Evolutionary conservation across 2,888 invertebrate species (phyloP).

Genomic region (Pollenia amentaria): DNA sequence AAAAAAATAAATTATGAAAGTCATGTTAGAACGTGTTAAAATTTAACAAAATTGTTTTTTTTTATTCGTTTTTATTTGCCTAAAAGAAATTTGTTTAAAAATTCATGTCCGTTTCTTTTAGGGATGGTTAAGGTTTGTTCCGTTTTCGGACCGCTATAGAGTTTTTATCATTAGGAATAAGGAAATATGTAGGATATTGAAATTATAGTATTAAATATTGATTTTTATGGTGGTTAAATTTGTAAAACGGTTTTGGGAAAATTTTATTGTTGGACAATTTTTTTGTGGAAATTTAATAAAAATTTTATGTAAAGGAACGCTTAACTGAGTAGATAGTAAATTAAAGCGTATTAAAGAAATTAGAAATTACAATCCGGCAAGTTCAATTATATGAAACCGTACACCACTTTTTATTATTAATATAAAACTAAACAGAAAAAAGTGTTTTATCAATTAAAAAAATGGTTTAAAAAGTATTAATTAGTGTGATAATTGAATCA

Average conservation of each 20-base stretch:
- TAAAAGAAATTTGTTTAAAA: conserved; percentile 18
- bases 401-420: too few relatives aligned
- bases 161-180: conserved; percentile 11
- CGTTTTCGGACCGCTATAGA: background rate
- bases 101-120: conserved; percentile 3
- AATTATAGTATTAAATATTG: conserved; percentile 50
- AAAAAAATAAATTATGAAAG: conserved; percentile 75
- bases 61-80: conserved; percentile 26
- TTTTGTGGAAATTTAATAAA: conserved; percentile 17
- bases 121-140: background rate
- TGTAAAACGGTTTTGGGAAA: background rate
- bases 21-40: conserved; percentile 75
- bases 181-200: conserved; percentile 1
- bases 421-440: too few relatives aligned
- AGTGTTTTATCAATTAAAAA: too few relatives aligned
- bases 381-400: too few relatives aligned
- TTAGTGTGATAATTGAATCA: too few relatives aligned
- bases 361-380: too few relatives aligned
- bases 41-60: conserved; percentile 61
- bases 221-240: conserved; percentile 51
- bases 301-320: background rate
- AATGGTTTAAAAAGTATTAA: too few relatives aligned
- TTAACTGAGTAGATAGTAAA: too few relatives aligned
- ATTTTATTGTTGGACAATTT: background rate
- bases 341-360: too few relatives aligned